phyloP scores from a whole-genome alignment of 2,888 invertebrate genomes.

The Agrochola circellaris region DNA sequence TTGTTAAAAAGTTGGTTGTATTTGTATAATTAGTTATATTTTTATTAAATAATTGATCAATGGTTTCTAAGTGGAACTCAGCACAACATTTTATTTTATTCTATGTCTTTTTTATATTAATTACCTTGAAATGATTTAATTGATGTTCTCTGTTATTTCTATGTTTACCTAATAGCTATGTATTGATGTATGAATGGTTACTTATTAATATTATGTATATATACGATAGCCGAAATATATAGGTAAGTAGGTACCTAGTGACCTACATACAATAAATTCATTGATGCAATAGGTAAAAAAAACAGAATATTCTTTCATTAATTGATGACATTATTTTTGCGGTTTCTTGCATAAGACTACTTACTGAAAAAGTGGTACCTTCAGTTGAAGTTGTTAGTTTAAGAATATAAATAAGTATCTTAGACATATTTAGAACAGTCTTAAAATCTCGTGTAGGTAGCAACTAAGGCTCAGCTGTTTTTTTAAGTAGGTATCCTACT shows the following conservation, averaged over 20 bases:
- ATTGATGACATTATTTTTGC: conserved; percentile 6
- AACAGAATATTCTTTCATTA: conserved; percentile 9
- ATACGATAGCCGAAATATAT: neutral
- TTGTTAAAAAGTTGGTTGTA: conserved; percentile 17
- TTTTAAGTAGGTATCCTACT: neutral
- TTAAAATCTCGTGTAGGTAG: conserved; percentile 4
- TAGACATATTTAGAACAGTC: no score
- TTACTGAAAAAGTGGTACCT: conserved; percentile 7
- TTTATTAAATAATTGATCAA: neutral
- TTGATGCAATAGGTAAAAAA: neutral
- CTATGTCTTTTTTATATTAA: no score
- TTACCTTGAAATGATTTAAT: conserved; percentile 14
- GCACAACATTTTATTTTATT: neutral
- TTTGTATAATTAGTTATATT: neutral
- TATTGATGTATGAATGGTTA: neutral
- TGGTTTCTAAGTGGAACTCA: neutral
- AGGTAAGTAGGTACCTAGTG: neutral
- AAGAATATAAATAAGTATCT: neutral
- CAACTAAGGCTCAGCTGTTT: conserved; percentile 21
- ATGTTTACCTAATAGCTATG: conserved; percentile 24
- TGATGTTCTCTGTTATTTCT: conserved; percentile 6
- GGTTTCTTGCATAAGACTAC: neutral
- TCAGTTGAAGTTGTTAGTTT: neutral
- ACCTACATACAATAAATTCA: neutral
- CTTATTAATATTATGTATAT: neutral